A percentile compares a stretch with the other conserved stretches of the same genome.
phyloP scores from a whole-genome alignment of 2,113 vertebrate genomes.

The Bolborhynchus lineola region DNA sequence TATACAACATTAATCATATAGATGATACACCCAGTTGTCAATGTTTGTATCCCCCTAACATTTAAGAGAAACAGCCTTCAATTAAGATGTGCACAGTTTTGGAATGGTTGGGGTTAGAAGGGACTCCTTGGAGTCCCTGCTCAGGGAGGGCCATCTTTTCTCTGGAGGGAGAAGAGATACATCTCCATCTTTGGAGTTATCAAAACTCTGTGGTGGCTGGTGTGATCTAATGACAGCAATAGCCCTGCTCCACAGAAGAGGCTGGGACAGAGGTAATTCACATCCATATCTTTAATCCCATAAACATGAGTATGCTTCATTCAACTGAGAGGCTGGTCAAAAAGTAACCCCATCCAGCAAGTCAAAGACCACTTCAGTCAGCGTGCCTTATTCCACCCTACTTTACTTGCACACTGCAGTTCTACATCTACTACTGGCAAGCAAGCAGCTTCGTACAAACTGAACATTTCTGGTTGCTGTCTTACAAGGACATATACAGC shows the following conservation, averaged over 20 bases:
- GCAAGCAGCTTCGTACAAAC: neutral
- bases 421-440: neutral
- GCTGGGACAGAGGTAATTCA: neutral
- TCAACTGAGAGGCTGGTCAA: neutral
- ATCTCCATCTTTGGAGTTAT: neutral
- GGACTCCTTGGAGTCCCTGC: neutral
- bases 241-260: neutral
- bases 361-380: neutral
- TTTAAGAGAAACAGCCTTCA: neutral
- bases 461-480: rapidly evolving
- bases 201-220: neutral
- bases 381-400: neutral
- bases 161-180: neutral
- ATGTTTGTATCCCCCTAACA: neutral
- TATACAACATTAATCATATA: neutral
- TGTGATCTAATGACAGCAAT: neutral
- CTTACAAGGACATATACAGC: neutral
- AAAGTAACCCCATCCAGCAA: neutral
- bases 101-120: neutral
- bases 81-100: neutral
- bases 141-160: neutral
- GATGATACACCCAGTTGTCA: neutral
- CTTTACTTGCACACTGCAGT: neutral
- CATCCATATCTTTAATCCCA: neutral
- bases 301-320: neutral